Conservation (phyloP, 2,113 vertebrate species). For the Tricholaema leucomelas region DNA sequence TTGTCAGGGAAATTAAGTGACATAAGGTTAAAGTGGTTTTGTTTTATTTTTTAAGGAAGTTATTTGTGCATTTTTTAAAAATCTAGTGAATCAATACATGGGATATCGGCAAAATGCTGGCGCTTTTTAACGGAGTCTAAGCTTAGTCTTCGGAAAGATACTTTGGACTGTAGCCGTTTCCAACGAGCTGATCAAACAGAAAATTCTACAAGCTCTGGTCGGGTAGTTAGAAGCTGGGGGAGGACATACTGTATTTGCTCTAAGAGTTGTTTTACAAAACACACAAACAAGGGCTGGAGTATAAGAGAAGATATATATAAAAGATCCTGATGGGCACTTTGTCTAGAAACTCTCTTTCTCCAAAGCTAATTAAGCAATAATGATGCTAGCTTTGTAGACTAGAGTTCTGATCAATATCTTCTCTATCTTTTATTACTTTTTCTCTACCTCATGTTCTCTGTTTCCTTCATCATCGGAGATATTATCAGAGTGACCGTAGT, state of each 20-base stretch:
- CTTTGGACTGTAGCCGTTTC: not conserved
- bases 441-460: slow-evolving; percentile 5
- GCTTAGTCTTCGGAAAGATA: not conserved
- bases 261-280: not conserved
- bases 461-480: slow-evolving; percentile 49
- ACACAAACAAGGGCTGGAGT: not conserved
- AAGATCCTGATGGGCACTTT: not conserved
- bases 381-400: not conserved
- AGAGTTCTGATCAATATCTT: slow-evolving; percentile 38
- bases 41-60: not conserved
- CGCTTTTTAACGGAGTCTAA: not conserved
- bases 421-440: slow-evolving; percentile 46
- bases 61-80: not conserved
- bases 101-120: not conserved
- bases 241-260: not conserved
- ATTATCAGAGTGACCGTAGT: not conserved
- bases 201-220: not conserved
- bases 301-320: not conserved
- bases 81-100: not conserved
- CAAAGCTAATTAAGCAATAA: slow-evolving; percentile 18
- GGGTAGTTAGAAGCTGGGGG: not conserved
- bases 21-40: not conserved
- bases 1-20: not conserved
- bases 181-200: not conserved
- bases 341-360: not conserved